Evolutionary conservation across 2,113 vertebrate genomes (phyloP).

Genomic region (Saguinus imperator): DNA sequence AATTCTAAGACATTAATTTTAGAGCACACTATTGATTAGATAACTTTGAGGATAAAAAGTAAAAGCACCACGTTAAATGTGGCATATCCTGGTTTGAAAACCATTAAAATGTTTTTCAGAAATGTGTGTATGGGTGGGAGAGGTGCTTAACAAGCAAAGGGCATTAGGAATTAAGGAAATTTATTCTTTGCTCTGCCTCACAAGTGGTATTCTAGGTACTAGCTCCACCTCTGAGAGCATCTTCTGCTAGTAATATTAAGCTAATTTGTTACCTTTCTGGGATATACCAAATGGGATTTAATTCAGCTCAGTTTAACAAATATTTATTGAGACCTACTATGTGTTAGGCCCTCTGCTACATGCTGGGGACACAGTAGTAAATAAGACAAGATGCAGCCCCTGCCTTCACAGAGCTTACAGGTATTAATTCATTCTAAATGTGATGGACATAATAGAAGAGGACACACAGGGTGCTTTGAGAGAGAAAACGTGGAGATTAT

Average conservation of each 20-base stretch:
- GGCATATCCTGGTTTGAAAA: background rate
- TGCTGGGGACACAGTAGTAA: background rate
- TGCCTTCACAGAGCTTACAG: background rate
- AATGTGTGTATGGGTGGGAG: background rate
- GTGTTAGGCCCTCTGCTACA: background rate
- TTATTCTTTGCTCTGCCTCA: background rate
- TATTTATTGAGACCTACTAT: background rate
- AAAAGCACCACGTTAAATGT: background rate
- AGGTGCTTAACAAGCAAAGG: background rate
- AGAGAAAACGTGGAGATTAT: background rate
- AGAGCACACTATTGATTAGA: background rate
- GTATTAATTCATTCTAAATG: background rate
- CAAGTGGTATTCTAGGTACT: background rate
- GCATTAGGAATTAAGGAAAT: background rate
- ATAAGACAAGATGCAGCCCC: background rate
- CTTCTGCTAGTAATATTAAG: background rate
- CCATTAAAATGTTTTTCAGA: background rate
- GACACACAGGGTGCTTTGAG: background rate
- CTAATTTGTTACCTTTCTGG: background rate
- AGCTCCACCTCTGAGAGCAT: background rate
- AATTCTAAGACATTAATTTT: background rate
- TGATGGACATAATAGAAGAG: background rate
- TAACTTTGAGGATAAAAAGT: background rate
- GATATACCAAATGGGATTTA: background rate
- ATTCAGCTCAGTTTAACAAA: background rate